A percentile compares a stretch with the other conserved stretches of the same genome.
Evolutionary conservation across 2,113 vertebrate genomes (phyloP).

Genomic region (Empidonax alnorum): DNA sequence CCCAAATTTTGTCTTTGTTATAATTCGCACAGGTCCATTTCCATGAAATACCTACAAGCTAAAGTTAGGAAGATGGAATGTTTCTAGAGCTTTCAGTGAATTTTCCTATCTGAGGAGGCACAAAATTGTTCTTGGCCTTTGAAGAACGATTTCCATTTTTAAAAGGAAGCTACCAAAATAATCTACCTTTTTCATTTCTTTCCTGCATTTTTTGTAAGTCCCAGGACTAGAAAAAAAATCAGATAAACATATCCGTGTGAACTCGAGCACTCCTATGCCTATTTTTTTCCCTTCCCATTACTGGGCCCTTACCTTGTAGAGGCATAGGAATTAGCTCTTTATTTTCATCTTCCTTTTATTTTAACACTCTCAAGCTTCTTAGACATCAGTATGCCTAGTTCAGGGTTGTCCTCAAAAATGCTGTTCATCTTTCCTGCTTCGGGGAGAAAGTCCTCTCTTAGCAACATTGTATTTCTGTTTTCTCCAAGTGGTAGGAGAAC

Average conservation of each 20-base stretch:
- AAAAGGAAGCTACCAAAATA: not conserved
- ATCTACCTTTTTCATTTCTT: not conserved
- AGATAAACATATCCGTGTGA: not conserved
- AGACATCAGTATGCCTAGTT: not conserved
- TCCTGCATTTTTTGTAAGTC: not conserved
- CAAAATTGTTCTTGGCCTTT: not conserved
- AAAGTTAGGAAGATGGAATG: not conserved
- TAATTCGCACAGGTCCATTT: not conserved
- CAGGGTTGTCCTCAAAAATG: not conserved
- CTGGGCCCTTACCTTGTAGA: not conserved
- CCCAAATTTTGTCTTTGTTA: not conserved
- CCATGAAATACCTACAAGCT: not conserved
- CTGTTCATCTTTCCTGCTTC: not conserved
- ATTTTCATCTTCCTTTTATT: not conserved
- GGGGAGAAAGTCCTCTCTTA: not conserved
- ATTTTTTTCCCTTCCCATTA: not conserved
- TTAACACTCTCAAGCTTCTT: not conserved
- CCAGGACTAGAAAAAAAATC: not conserved
- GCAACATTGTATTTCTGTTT: not conserved
- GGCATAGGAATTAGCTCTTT: not conserved
- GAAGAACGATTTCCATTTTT: not conserved
- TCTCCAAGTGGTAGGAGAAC: not conserved
- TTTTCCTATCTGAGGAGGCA: not conserved
- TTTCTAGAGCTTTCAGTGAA: not conserved
- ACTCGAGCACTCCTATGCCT: not conserved